Conservation (phyloP, 2,888 invertebrate species). For the Homarus gammarus region DNA sequence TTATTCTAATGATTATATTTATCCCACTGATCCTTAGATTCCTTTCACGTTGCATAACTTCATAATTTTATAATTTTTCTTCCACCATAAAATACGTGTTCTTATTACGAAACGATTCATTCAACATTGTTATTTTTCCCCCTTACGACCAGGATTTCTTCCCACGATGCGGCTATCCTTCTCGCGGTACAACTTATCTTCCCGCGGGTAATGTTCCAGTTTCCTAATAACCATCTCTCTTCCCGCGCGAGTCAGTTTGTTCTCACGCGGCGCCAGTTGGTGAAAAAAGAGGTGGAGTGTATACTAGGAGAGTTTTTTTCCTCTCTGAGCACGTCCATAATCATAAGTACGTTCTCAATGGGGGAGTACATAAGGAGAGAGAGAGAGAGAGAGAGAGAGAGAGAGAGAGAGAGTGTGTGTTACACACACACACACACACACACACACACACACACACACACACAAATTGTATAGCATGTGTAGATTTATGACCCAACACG, state of each 20-base stretch:
- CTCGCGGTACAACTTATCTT: background rate
- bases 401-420: too few relatives aligned
- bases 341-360: background rate
- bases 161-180: background rate
- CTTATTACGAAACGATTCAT: too few relatives aligned
- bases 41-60: too few relatives aligned
- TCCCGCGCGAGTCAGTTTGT: background rate
- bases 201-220: background rate
- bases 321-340: background rate
- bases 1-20: too few relatives aligned
- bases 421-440: too few relatives aligned
- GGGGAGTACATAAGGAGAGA: background rate
- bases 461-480: too few relatives aligned
- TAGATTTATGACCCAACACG: too few relatives aligned
- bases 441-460: too few relatives aligned
- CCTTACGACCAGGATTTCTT: background rate
- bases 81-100: too few relatives aligned
- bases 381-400: background rate
- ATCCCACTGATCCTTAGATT: too few relatives aligned
- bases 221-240: constrained; percentile 15
- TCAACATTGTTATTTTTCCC: too few relatives aligned
- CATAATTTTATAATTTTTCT: too few relatives aligned
- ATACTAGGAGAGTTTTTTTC: background rate
- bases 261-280: background rate
- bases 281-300: background rate